Base-by-base conservation (phyloP, 1,140 invertebrate genomes). In the Drosophila auraria region DNA sequence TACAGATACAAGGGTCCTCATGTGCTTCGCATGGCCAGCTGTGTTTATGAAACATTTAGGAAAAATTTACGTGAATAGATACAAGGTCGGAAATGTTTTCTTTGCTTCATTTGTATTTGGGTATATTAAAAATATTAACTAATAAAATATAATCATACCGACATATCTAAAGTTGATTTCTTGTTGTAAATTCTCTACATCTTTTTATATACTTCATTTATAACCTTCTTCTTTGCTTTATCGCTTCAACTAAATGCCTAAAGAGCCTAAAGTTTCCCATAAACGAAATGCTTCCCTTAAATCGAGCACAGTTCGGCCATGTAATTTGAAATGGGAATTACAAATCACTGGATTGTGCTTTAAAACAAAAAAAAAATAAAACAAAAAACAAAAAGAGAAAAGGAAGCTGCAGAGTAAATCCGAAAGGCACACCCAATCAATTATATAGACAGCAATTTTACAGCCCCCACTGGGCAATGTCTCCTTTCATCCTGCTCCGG, bases 291-390 rank as follows among this genome's bases (percentile, higher is more conserved):
- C 49, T 38, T 49, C 20, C 15, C 44, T 75, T 53, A 54, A 70
- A 69, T 73, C 57, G 68, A 50, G 45, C 66, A 45, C 75, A 78
- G 77, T 70, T 61, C n/a, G 64, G 30, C 57, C 75, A 70, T 83
- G 68, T 87, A 87, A 87, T 87, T 87, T 77, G 83, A 78, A 78
- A 72, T 89, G 84, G 86, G 84, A 87, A 87, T 87, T 90, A 60
- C 73, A 84, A 90, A 89, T 84, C 86, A 83, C 73, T 58, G 86
- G 50, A 36, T 62, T 84, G 84, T 71, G 84, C 81, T 84, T 83
- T 83, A 87, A 51, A 42, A 40, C 45, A 50, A 65, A 42, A 17
- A 33, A 30, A 44, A 33, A 50, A 63, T 23, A 40, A 38, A 38
- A 9, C 4, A 36, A 20, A 45, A 17, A 25, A 8, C 20, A 42